Conservation (phyloP, 1,140 invertebrate species). For the Euura saliciscinereae region DNA sequence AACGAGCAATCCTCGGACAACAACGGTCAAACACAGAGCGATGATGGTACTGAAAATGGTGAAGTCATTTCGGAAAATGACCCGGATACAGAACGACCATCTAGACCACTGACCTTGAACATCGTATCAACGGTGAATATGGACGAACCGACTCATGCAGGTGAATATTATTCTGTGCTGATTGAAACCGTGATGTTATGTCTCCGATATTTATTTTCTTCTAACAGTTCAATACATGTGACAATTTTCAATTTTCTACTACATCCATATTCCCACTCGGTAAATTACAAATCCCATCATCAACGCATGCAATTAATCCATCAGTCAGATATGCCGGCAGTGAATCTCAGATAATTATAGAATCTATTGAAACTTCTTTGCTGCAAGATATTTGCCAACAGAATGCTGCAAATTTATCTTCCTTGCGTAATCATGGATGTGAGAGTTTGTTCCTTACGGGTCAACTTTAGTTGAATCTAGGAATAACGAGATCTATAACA, state of each 20-base stretch:
- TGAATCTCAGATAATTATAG: too few species aligned
- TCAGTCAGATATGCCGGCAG: too few species aligned
- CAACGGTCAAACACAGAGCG: neutral
- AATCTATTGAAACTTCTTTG: too few species aligned
- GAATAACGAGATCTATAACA: too few species aligned
- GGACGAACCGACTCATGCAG: slow-evolving; percentile 31
- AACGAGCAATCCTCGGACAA: neutral
- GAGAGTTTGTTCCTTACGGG: too few species aligned
- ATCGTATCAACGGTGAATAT: slow-evolving; percentile 46
- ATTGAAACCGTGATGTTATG: neutral
- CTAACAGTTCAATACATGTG: neutral
- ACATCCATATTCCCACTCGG: neutral
- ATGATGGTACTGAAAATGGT: neutral
- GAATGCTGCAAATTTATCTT: too few species aligned
- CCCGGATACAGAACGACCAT: slow-evolving; percentile 39
- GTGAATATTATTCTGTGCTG: slow-evolving; percentile 31
- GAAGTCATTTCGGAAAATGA: neutral
- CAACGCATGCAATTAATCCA: too few species aligned
- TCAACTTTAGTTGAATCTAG: too few species aligned
- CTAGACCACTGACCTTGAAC: slow-evolving; percentile 51
- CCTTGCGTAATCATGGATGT: too few species aligned
- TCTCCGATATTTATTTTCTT: neutral
- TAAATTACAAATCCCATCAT: too few species aligned
- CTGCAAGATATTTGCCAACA: too few species aligned
- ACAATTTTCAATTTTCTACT: neutral